Conservation (phyloP, 2,888 invertebrate genomes). For the Acleris sparsana region DNA sequence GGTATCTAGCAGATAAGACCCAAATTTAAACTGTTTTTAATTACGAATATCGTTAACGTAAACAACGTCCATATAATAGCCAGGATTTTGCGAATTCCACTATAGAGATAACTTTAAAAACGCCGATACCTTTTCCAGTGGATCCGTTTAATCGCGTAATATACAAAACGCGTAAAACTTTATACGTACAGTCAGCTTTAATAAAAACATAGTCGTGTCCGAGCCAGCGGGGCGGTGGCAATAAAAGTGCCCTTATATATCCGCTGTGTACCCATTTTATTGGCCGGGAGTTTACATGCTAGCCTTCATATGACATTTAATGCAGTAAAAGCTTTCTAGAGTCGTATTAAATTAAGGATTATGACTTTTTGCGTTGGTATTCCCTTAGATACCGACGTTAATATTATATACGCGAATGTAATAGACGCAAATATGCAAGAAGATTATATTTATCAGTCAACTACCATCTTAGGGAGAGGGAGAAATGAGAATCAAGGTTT, state of each 20-base stretch:
- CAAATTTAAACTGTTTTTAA: no score
- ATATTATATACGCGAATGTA: no score
- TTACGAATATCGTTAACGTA: no score
- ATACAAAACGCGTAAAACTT: constrained; percentile 28
- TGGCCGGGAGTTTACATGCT: constrained; percentile 46
- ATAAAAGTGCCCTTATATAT: constrained; percentile 50
- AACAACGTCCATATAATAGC: no score
- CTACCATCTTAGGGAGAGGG: no score
- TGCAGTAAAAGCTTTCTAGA: constrained; percentile 5
- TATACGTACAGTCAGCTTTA: constrained; percentile 34
- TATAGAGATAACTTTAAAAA: constrained; percentile 4
- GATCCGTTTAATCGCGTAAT: constrained; percentile 11
- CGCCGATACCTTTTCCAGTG: background rate
- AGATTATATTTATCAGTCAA: no score
- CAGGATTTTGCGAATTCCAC: background rate
- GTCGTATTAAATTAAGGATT: background rate
- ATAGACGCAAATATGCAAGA: no score
- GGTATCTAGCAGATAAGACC: no score
- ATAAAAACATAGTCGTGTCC: constrained; percentile 51
- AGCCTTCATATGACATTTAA: constrained; percentile 38
- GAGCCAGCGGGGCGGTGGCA: constrained; percentile 43
- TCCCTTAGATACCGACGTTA: no score
- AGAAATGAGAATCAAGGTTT: no score
- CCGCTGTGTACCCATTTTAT: constrained; percentile 36
- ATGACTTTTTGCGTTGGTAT: no score